These are phyloP conservation scores for Machimus rusticus DNA, from an alignment of 2,888 invertebrate genomes.

Conservation along the genomic window DNA sequence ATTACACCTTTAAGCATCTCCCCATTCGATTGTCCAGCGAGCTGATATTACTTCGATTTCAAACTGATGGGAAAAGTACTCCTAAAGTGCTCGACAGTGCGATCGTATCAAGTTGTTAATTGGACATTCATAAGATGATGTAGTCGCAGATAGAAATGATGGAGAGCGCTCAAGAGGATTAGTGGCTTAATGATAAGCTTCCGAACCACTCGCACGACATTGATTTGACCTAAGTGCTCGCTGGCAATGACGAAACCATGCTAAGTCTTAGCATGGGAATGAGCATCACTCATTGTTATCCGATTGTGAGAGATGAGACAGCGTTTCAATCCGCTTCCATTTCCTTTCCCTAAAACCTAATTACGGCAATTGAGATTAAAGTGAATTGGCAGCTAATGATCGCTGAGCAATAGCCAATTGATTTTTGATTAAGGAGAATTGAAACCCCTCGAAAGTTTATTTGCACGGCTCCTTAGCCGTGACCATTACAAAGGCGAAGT, in stretches of 20 bases:
- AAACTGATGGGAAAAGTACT: not conserved
- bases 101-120: constrained; percentile 35
- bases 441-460: not conserved
- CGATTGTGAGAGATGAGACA: constrained; percentile 6
- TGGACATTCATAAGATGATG: constrained; percentile 39
- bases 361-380: constrained; percentile 8
- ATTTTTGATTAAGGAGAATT: constrained; percentile 6
- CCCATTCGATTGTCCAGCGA: not conserved
- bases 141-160: constrained; percentile 14
- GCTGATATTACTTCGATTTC: not conserved
- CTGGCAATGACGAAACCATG: not conserved
- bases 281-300: not conserved
- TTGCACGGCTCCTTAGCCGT: not conserved
- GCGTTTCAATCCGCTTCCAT: not conserved
- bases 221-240: constrained; percentile 18
- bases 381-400: not conserved
- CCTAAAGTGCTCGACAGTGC: not conserved
- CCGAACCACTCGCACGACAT: not conserved
- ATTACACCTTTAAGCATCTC: not conserved
- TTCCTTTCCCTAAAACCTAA: constrained; percentile 12
- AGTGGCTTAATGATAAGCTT: constrained; percentile 29
- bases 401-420: not conserved
- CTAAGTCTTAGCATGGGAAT: constrained; percentile 9
- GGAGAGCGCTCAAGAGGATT: constrained; percentile 7
- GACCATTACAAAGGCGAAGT: not conserved